Evolutionary conservation across 2,113 vertebrate genomes (phyloP), one percentile per base, ranked within the genome.

Genomic region (Grammomys dolichurus): DNA sequence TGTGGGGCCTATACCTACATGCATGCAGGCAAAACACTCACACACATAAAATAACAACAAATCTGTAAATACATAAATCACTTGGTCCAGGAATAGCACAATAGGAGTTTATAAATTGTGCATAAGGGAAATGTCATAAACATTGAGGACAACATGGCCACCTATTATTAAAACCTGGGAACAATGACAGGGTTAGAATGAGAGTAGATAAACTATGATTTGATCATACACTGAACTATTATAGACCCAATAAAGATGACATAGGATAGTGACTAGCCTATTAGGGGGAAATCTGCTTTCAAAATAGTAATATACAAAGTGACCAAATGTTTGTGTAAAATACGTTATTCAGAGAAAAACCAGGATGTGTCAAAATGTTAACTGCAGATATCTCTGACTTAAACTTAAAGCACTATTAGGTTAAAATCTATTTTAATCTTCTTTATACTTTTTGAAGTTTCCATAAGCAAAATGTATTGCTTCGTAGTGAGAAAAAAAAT

Each of bases 151-250:
- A 67, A 63, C 51, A 20, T n/a, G 85, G 5, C 43, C 58, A 80
- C 51, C 81, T 77, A 81, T 48, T 85, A 96, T 76, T 81, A 96
- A 87, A 91, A 86, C 60, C 56, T 28, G 20, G 82, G 51, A 93
- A 56, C 43, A 86, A 80, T 3, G 65, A 56, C 11, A 73, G 12
- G 24, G 46, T 95, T 87, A 93, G 36, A 10, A 36, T 54, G 58
- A 2, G 36, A 36, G 63, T 82, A 93, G 73, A 65, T 4, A 58
- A 90, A n/a, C 87, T 78, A 65, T 87, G 26, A n/a, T 88, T 19
- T 40, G n/a, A 40, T 78, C 65, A 76, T 56, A 46, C 28, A 80
- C 5, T 22, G 36, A 82, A 56, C 28, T 13, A 48, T 7, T 48
- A 54, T 5, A 36, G 1, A 69, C 40, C 28, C 43, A 54, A 17